These are phyloP conservation scores for Smutsia temminckii DNA, from an alignment of 2,797 vertebrate genomes.

Conservation along the genomic window DNA sequence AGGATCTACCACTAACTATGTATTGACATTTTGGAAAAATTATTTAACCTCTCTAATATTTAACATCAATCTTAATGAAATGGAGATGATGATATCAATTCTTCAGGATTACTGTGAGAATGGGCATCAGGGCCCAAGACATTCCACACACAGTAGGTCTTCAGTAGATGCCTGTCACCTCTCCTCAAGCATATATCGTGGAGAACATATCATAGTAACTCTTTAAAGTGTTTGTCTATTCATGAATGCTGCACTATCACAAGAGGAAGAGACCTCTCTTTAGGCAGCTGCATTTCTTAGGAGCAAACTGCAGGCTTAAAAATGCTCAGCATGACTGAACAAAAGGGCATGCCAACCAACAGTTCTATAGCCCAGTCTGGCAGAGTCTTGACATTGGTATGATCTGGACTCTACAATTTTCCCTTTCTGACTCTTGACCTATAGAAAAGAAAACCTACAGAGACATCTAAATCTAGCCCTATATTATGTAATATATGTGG, in stretches of 20 bases:
- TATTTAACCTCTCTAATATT: not conserved
- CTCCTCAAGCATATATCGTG: not conserved
- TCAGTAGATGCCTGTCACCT: not conserved
- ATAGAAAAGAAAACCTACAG: slow-evolving; percentile 42
- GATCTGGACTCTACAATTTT: slow-evolving; percentile 34
- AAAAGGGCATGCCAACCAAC: slow-evolving; percentile 53
- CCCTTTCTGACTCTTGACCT: slow-evolving; percentile 62
- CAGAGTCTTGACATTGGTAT: slow-evolving; percentile 47
- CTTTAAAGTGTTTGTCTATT: not conserved
- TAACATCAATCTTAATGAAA: not conserved
- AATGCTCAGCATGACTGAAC: slow-evolving; percentile 39
- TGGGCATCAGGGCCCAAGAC: not conserved
- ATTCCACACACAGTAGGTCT: not conserved
- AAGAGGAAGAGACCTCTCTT: not conserved
- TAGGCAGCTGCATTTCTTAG: slow-evolving; percentile 15
- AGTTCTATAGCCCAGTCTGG: slow-evolving; percentile 37
- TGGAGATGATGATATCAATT: not conserved
- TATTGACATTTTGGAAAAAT: not conserved
- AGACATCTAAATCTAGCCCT: slow-evolving; percentile 66
- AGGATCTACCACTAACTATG: not conserved
- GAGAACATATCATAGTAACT: not conserved
- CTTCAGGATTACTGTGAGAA: not conserved
- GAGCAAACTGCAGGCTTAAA: slow-evolving; percentile 18
- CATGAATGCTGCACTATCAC: not conserved
- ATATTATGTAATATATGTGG: not conserved